Evolutionary conservation across 2,797 vertebrate species (phyloP), one percentile per base, ranked within the genome.

Genomic region (Selene dorsalis): DNA sequence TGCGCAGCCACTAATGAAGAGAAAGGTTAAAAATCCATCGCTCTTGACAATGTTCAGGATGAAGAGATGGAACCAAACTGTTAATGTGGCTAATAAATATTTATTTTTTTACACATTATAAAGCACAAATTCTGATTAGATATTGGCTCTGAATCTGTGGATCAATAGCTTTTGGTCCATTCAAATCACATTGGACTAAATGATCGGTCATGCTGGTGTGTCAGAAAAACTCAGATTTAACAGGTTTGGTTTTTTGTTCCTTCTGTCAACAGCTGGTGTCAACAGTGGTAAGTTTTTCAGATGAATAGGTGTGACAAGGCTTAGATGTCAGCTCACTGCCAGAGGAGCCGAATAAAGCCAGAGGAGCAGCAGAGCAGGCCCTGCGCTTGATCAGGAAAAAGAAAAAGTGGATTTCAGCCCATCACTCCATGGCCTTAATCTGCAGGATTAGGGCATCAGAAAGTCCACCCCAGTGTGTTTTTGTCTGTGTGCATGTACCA

Each of bases 401-500:
- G 50, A 88, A 90, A 89, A 87, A 84, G 75, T 86, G 82, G 80
- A 89, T 90, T 91, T 88, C 67, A 88, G 73, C 75, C 80, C 77
- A 82, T 85, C 61, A 32, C 77, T 88, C 69, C 78, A 75, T 94
- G 93, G 86, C 91, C 91, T 94, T 94, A 95, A 94, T 95, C 94
- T 93, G 87, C 76, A 80, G 86, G 93, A 95, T 95, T 93, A 95
- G 56, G 59, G 73, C 82, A 84, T 73, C 68, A 43, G 39, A 85
- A 87, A 88, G 58, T 89, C 90, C 73, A 69, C 69, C 79, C 20
- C 26, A 4, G 43, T 69, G 58, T 77, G 65, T 74, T 73, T 64
- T 45, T 58, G 30, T 70, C 17, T 73, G 57, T 50, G n/a, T 41
- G 16, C 4, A 9, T 61, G 6, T 58, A 20, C 17, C 7, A 12